These are phyloP conservation scores for Stenolophus ochropezus DNA, from an alignment of 2,888 invertebrate species.

Conservation along the genomic window DNA sequence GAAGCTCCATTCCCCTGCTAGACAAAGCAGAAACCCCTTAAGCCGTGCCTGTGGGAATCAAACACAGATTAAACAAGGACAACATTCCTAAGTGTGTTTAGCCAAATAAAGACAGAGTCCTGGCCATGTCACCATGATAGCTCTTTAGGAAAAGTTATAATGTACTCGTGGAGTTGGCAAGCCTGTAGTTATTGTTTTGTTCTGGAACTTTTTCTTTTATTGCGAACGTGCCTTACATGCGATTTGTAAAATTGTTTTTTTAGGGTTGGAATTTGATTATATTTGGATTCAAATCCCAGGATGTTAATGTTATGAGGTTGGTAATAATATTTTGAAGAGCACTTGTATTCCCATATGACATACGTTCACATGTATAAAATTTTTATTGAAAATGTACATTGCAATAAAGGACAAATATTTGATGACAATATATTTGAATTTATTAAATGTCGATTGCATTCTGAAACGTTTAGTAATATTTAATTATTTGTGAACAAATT, in stretches of 20 bases:
- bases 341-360: slow-evolving; percentile 11
- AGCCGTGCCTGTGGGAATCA: slow-evolving; percentile 9
- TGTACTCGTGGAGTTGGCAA: slow-evolving; percentile 44
- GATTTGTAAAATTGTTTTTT: slow-evolving; percentile 37
- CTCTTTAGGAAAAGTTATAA: slow-evolving; percentile 54
- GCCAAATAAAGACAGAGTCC: slow-evolving; percentile 33
- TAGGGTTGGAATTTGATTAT: slow-evolving; percentile 19
- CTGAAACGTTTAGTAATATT: background rate
- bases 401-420: background rate
- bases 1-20: background rate
- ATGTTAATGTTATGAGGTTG: background rate
- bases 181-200: slow-evolving; percentile 47
- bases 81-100: slow-evolving; percentile 30
- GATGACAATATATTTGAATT: background rate
- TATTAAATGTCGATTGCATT: background rate
- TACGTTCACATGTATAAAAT: background rate
- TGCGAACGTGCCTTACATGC: slow-evolving; percentile 41
- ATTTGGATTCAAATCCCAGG: slow-evolving; percentile 7
- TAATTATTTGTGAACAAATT: background rate
- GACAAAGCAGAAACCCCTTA: slow-evolving; percentile 8
- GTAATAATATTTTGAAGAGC: slow-evolving; percentile 26
- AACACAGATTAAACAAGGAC: slow-evolving; percentile 36
- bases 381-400: background rate
- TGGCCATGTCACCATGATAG: slow-evolving; percentile 23
- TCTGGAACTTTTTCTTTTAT: slow-evolving; percentile 36